Percentiles rank a stretch among this genome's conserved stretches.
phyloP scores from a whole-genome alignment of 2,113 vertebrate genomes.

The human (Homo sapiens) region GRCh38 chr21:22776501-22777000 shows the following conservation, averaged over 20 bases:
- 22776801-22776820: neutral
- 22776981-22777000: neutral
- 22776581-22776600: neutral
- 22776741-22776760: neutral
- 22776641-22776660: neutral
- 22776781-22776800: neutral
- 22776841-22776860: neutral
- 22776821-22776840: neutral
- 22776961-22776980: neutral
- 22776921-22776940: neutral
- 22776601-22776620: neutral
- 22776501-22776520: no score
- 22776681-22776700: neutral
- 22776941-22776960: neutral
- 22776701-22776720: neutral
- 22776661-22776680: neutral
- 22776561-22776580: neutral
- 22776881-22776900: neutral
- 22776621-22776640: neutral
- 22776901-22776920: neutral
- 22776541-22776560: no score
- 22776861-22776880: neutral
- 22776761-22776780: neutral
- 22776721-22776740: neutral
- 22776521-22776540: no score